Evolutionary conservation across 2,113 vertebrate species (phyloP).

Genomic region (Charadrius vociferus): DNA sequence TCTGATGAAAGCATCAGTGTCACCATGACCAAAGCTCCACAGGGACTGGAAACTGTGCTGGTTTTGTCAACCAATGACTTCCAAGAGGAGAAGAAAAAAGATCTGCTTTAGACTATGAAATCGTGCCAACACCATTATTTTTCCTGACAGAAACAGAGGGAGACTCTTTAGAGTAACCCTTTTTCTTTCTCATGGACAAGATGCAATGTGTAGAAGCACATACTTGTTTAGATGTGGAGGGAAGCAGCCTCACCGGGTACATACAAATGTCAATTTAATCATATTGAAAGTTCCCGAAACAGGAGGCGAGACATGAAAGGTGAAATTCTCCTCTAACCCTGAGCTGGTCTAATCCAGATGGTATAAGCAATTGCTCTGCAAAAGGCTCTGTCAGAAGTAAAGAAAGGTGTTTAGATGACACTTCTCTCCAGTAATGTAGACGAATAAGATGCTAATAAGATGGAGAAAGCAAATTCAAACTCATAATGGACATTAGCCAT

Average conservation of each 20-base stretch:
- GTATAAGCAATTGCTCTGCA: not conserved
- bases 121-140: not conserved
- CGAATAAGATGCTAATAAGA: not conserved
- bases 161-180: not conserved
- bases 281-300: not conserved
- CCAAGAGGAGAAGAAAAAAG: not conserved
- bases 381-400: not conserved
- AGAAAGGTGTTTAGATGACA: not conserved
- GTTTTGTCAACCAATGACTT: not conserved
- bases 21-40: rapidly evolving
- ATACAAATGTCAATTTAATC: not conserved
- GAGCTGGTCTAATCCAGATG: not conserved
- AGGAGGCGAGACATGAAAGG: rapidly evolving
- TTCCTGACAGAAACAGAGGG: not conserved
- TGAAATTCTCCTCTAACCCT: not conserved
- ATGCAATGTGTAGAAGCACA: not conserved
- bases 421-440: not conserved
- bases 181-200: not conserved
- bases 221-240: not conserved
- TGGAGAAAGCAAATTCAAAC: not conserved
- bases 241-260: not conserved
- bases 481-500: not conserved
- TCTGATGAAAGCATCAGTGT: not conserved
- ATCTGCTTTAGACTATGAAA: not conserved
- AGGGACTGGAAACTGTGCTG: not conserved